phyloP scores from a whole-genome alignment of 2,113 vertebrate genomes.

The Stigmatopora nigra region DNA sequence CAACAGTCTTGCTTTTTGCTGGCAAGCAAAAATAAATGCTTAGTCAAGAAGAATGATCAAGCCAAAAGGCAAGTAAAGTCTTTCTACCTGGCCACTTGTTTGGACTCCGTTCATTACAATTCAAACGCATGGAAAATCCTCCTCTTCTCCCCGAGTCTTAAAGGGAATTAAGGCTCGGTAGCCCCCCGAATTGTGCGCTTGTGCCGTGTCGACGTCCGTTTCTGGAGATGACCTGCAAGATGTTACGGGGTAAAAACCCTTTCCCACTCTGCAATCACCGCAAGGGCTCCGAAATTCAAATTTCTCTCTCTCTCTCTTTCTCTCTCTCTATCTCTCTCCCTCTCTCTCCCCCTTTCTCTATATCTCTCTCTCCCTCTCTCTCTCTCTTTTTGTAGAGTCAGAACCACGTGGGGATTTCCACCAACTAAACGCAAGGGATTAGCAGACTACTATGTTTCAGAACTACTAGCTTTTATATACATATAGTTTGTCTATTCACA shows the following conservation, averaged over 20 bases:
- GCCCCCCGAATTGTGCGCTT: constrained; percentile 11
- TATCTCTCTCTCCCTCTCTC: too few relatives aligned
- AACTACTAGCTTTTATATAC: constrained; percentile 18
- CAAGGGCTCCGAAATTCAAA: constrained; percentile 74
- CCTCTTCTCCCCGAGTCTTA: constrained; percentile 12
- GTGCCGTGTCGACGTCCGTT: constrained; percentile 25
- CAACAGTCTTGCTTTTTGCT: constrained; percentile 23
- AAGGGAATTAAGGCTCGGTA: constrained; percentile 10
- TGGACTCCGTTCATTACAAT: constrained; percentile 17
- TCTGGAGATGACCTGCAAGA: constrained; percentile 28
- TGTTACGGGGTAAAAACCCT: constrained; percentile 43
- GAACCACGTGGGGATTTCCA: constrained; percentile 83
- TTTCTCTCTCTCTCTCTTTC: neutral
- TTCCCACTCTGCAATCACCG: constrained; percentile 60
- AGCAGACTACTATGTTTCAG: constrained; percentile 28
- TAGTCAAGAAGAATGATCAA: neutral
- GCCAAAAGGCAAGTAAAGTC: neutral
- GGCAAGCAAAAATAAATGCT: constrained; percentile 27
- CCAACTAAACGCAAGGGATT: constrained; percentile 70
- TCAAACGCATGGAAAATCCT: constrained; percentile 16
- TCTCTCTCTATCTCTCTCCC: too few relatives aligned
- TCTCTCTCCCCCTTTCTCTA: neutral
- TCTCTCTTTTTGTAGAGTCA: constrained; percentile 69
- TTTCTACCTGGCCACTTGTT: constrained; percentile 11
- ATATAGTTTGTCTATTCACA: neutral